Base-by-base conservation (phyloP, 2,888 invertebrate genomes). In the Darwinula stevensoni region DNA sequence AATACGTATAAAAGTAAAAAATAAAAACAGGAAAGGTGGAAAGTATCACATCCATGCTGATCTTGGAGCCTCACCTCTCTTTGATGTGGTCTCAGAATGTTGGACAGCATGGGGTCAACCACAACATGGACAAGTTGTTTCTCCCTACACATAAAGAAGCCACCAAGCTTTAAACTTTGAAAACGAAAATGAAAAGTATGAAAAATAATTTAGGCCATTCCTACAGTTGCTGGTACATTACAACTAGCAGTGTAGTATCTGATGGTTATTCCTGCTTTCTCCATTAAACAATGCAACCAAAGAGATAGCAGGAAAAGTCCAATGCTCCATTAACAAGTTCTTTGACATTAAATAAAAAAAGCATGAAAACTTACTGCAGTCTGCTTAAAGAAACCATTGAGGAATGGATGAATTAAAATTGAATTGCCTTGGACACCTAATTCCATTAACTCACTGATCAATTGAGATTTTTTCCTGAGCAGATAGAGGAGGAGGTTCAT, bases 41-140 rank as follows among this genome's bases (percentile, higher is more conserved):
- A 17, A 12, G 6, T 9, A 12, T 34, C 16, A 6, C 12, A 16
- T n/a, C 17, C 6, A 14, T 2, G 16, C 4, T 13, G 2, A 9
- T 4, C n/a, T n/a, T n/a, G n/a, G n/a, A 4, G 13, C 39, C 41
- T 41, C 44, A 62, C 62, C 47, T 97, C 94, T 39, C 94, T 63
- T 51, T 97, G 97, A 65, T 97, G 97, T 1, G 97, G 94, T 30
- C 97, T 58, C 3, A 97, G 55, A 35, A 94, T 63, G 46, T 76
- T 74, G 12, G 76, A 72, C 3, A 99, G 56, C 2, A 73, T 49
- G 1, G 97, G 97, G 58, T 97, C 97, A 0, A 97, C 88, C 0
- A 97, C 97, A 2, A 97, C 86, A 48, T 94, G 91, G 2, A 97
- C 91, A 46, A 63, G 59, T 33, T 57, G 55, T 34, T 62, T 61